Percentiles rank a stretch among this genome's conserved stretches.
Conservation (phyloP, 2,113 vertebrate genomes). For the Ameiurus melas region DNA sequence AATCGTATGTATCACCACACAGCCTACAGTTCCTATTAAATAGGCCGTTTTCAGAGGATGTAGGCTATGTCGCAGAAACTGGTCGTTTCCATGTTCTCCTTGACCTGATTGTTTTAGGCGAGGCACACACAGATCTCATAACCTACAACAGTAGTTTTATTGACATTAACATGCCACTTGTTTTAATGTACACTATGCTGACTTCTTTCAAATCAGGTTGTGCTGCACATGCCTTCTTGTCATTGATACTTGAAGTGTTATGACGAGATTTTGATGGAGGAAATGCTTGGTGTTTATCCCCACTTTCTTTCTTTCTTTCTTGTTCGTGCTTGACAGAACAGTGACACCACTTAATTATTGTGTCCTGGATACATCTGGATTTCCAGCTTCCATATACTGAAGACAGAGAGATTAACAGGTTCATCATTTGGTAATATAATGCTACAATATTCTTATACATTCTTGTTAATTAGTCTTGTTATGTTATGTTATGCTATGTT, state of each 20-base stretch:
- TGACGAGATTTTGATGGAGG: background rate
- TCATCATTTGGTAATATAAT: constrained; percentile 76
- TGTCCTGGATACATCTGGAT: background rate
- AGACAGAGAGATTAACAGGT: constrained; percentile 76
- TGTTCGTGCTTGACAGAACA: background rate
- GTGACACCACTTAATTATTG: background rate
- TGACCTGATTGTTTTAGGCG: constrained; percentile 1
- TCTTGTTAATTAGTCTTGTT: background rate
- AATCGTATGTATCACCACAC: too few relatives aligned
- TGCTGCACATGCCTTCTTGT: background rate
- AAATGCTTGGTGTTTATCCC: background rate
- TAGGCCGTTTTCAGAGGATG: background rate
- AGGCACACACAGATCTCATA: background rate
- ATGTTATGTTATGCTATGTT: background rate
- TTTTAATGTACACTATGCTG: background rate
- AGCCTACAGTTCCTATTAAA: background rate
- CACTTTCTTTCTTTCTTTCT: background rate
- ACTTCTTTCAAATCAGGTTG: background rate
- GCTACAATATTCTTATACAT: background rate
- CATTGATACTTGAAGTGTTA: background rate
- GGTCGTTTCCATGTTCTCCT: constrained; percentile 9
- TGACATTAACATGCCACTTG: background rate
- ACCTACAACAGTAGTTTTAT: too few relatives aligned
- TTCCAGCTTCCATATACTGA: constrained; percentile 35
- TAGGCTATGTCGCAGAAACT: constrained; percentile 2